A percentile compares a stretch with the other conserved stretches of the same genome.
These are phyloP conservation scores for Haliclystus octoradiatus DNA, from an alignment of 30 jellyfish, hydroid and myxozoan genomes.

Conservation along the genomic window DNA sequence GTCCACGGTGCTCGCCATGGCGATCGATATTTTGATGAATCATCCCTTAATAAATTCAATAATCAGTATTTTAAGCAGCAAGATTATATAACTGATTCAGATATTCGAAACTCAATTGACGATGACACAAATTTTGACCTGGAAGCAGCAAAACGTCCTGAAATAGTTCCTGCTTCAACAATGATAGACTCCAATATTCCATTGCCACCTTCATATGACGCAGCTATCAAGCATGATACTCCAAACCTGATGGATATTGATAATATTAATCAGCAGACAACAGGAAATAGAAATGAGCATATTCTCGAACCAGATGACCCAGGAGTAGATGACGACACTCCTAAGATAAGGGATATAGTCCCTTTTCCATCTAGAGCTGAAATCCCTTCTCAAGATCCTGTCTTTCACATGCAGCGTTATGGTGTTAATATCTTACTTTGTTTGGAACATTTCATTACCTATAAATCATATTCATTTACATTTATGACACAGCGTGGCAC, in stretches of 20 bases:
- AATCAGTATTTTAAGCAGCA: too few species aligned
- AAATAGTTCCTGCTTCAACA: background rate
- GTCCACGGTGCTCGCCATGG: background rate
- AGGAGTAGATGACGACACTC: background rate
- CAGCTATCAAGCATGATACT: background rate
- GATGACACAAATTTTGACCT: background rate
- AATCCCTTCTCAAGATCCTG: constrained; percentile 17
- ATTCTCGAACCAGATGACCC: background rate
- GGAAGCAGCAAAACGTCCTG: background rate
- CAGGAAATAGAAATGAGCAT: background rate
- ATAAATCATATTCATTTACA: constrained; percentile 50
- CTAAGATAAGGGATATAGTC: background rate
- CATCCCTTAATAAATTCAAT: background rate
- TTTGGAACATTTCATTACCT: constrained; percentile 52
- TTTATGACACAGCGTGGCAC: constrained; percentile 57
- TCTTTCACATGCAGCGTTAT: constrained; percentile 31
- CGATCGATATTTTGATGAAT: background rate
- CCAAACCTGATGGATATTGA: background rate
- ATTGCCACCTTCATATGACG: background rate
- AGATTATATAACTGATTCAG: background rate
- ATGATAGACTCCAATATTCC: background rate
- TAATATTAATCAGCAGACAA: background rate
- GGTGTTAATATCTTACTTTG: constrained; percentile 59
- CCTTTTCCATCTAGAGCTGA: background rate
- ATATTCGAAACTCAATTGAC: background rate